These are phyloP conservation scores for Neuroterus valhalla DNA, from an alignment of 1,140 invertebrate genomes.

Conservation along the genomic window DNA sequence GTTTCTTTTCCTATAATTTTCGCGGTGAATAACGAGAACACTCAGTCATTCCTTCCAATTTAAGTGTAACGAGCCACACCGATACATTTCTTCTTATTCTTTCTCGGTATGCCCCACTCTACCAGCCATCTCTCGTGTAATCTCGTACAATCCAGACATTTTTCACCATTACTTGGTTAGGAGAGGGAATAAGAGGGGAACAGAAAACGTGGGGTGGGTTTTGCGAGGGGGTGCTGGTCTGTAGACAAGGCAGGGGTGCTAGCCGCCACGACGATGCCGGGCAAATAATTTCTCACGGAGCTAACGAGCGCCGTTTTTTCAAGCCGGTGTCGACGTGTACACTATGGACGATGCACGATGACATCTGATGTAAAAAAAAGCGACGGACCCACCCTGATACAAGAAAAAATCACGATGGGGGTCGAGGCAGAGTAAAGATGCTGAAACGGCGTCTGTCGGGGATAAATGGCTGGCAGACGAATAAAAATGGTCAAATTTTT, in stretches of 20 bases:
- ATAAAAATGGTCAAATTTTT: not conserved
- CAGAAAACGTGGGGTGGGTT: slow-evolving; percentile 46
- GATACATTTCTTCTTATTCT: slow-evolving; percentile 75
- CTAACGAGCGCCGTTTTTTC: slow-evolving; percentile 69
- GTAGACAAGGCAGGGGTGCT: slow-evolving; percentile 40
- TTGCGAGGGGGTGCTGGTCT: slow-evolving; percentile 37
- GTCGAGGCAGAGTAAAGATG: slow-evolving; percentile 40
- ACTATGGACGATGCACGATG: slow-evolving; percentile 62
- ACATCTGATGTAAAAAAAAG: slow-evolving; percentile 63
- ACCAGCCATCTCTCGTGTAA: slow-evolving; percentile 65
- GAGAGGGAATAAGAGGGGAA: slow-evolving; percentile 36
- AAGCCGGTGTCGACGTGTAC: slow-evolving; percentile 46
- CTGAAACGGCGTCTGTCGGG: slow-evolving; percentile 18
- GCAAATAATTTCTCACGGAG: slow-evolving; percentile 75
- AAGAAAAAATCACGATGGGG: slow-evolving; percentile 40
- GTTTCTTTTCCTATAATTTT: slow-evolving; percentile 72
- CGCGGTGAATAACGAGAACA: slow-evolving; percentile 73
- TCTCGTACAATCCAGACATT: slow-evolving; percentile 74
- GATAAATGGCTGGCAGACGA: not conserved
- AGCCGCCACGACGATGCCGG: slow-evolving; percentile 62
- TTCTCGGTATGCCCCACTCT: slow-evolving; percentile 55
- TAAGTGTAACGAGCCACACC: slow-evolving; percentile 75
- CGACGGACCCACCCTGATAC: slow-evolving; percentile 41
- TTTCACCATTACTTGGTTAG: slow-evolving; percentile 73
- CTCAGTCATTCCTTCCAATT: slow-evolving; percentile 76